Conservation (phyloP, 1,140 invertebrate species). For the Carposina sasakii region DNA sequence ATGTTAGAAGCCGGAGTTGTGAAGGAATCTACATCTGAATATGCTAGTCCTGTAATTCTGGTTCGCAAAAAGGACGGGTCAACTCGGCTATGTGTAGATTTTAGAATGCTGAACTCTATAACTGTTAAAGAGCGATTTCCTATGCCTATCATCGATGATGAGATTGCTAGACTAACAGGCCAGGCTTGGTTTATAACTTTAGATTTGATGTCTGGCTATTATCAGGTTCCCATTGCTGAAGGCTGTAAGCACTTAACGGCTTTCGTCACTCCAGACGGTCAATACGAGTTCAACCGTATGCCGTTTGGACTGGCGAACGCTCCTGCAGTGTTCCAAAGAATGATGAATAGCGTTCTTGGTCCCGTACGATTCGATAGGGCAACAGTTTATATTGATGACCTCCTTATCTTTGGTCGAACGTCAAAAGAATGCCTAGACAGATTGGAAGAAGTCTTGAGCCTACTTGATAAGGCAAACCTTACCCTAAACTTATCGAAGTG, state of each 20-base stretch:
- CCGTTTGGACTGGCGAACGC: slow-evolving; percentile 37
- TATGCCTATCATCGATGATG: slow-evolving; percentile 63
- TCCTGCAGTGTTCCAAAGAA: slow-evolving; percentile 26
- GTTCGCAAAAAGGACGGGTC: slow-evolving; percentile 24
- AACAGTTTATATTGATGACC: slow-evolving; percentile 24
- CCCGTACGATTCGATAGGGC: not conserved
- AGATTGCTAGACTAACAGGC: slow-evolving; percentile 34
- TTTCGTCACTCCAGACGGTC: slow-evolving; percentile 23
- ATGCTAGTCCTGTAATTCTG: slow-evolving; percentile 23
- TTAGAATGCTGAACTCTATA: slow-evolving; percentile 53
- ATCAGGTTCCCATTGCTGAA: not conserved
- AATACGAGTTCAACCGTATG: slow-evolving; percentile 29
- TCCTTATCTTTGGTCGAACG: slow-evolving; percentile 16
- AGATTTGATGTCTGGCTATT: slow-evolving; percentile 29
- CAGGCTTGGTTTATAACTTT: slow-evolving; percentile 24
- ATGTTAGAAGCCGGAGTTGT: slow-evolving; percentile 6
- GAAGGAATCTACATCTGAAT: slow-evolving; percentile 17
- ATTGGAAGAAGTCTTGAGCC: slow-evolving; percentile 2
- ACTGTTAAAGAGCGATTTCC: slow-evolving; percentile 52
- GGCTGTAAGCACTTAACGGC: not conserved
- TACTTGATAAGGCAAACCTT: slow-evolving; percentile 12
- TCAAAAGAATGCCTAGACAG: slow-evolving; percentile 15
- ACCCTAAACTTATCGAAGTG: slow-evolving; percentile 12
- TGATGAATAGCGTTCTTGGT: slow-evolving; percentile 16
- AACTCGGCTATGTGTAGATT: slow-evolving; percentile 42